Conservation (phyloP, 2,888 invertebrate genomes). For the Leistus spinibarbis region DNA sequence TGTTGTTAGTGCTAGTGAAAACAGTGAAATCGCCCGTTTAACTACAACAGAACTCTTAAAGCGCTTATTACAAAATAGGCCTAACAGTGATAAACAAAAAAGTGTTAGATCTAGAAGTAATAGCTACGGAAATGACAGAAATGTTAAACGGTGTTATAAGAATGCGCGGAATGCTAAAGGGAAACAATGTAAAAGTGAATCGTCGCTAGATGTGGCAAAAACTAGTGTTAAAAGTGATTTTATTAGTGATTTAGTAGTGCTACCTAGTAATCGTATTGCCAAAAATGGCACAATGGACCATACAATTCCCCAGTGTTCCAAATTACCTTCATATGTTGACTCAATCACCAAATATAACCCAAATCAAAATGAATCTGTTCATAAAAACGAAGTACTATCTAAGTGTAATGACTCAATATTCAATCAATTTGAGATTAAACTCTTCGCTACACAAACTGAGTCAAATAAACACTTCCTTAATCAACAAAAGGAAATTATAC, state of each 20-base stretch:
- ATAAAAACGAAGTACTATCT: not conserved
- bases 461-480: not conserved
- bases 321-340: not conserved
- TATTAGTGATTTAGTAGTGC: not conserved
- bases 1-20: constrained; percentile 5
- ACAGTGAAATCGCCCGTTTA: constrained; percentile 19
- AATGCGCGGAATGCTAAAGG: not conserved
- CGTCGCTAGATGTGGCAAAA: constrained; percentile 5
- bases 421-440: not conserved
- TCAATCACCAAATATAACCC: not conserved
- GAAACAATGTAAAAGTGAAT: constrained; percentile 18
- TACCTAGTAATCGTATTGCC: not conserved
- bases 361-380: not conserved
- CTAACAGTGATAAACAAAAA: not conserved
- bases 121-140: not conserved
- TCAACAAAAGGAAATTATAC: not conserved
- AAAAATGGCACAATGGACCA: constrained; percentile 36
- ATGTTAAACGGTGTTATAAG: not conserved
- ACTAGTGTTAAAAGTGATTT: not conserved
- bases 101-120: not conserved
- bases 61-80: constrained; percentile 29
- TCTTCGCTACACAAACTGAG: not conserved
- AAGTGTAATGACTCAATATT: not conserved
- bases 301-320: not conserved
- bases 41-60: constrained; percentile 32